A percentile compares a stretch with the other conserved stretches of the same genome.
These are phyloP conservation scores for Tinamus guttatus DNA, from an alignment of 2,113 vertebrate species.

Conservation along the genomic window DNA sequence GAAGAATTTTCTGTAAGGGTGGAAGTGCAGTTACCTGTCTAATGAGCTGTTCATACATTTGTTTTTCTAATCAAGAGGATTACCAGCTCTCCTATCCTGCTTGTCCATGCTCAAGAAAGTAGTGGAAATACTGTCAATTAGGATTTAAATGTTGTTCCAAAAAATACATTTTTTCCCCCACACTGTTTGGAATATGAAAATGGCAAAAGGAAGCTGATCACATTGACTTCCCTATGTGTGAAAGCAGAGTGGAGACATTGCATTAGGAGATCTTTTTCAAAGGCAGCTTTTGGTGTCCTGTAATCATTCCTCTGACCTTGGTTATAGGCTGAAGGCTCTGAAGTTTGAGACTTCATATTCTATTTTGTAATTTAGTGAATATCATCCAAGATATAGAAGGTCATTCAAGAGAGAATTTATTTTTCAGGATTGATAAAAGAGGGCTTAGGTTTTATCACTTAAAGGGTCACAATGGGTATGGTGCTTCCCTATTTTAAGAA, in stretches of 20 bases:
- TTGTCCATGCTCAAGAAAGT: neutral
- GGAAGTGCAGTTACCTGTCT: neutral
- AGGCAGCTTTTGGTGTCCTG: neutral
- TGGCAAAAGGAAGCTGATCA: accelerated
- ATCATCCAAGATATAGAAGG: neutral
- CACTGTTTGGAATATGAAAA: neutral
- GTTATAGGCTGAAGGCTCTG: neutral
- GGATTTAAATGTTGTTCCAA: neutral
- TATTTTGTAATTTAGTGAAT: neutral
- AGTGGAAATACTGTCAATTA: neutral
- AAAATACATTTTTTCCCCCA: neutral
- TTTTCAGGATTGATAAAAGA: neutral
- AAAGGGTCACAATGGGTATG: accelerated
- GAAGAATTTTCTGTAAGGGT: neutral
- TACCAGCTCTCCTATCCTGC: neutral
- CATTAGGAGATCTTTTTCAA: neutral
- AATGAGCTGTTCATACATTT: neutral
- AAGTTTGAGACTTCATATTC: neutral
- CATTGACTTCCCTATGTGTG: neutral
- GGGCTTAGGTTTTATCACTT: neutral
- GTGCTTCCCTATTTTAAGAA: neutral
- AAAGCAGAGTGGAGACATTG: neutral
- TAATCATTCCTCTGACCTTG: neutral
- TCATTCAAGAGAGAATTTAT: neutral
- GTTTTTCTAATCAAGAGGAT: neutral